phyloP scores from a whole-genome alignment of 1,140 invertebrate genomes.

The Magallana gigas region DNA sequence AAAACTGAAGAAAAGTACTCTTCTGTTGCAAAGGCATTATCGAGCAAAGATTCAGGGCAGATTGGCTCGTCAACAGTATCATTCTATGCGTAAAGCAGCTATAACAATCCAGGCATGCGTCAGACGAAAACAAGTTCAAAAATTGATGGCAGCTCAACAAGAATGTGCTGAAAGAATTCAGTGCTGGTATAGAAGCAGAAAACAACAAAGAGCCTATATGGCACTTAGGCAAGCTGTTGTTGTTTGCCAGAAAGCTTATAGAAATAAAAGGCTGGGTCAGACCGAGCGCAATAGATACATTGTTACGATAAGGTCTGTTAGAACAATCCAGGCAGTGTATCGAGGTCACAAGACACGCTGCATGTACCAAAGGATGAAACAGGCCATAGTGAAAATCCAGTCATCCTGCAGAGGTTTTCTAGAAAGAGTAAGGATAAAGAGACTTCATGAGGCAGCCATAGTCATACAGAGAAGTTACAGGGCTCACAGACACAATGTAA shows the following conservation, averaged over 20 bases:
- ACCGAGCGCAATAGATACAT: slow-evolving; percentile 21
- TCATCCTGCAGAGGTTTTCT: slow-evolving; percentile 30
- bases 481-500: slow-evolving; percentile 9
- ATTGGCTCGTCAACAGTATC: slow-evolving; percentile 14
- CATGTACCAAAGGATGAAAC: slow-evolving; percentile 21
- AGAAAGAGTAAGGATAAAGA: slow-evolving; percentile 30
- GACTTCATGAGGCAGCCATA: slow-evolving; percentile 30
- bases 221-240: slow-evolving; percentile 30
- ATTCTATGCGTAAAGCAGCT: slow-evolving; percentile 43
- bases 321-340: slow-evolving; percentile 36
- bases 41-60: slow-evolving; percentile 34
- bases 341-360: slow-evolving; percentile 28
- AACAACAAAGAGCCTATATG: slow-evolving; percentile 39
- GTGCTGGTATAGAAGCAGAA: slow-evolving; percentile 43
- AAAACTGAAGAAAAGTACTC: slow-evolving; percentile 10
- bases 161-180: slow-evolving; percentile 44
- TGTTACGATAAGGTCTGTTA: slow-evolving; percentile 20
- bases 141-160: neutral
- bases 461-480: slow-evolving; percentile 64
- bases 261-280: neutral
- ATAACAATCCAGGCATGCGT: slow-evolving; percentile 58
- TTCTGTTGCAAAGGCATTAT: slow-evolving; percentile 35
- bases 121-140: slow-evolving; percentile 35
- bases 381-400: slow-evolving; percentile 37
- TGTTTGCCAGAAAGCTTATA: slow-evolving; percentile 31